phyloP scores from a whole-genome alignment of 92 coral and sea anemone genomes.

The Phymanthus crucifer region DNA sequence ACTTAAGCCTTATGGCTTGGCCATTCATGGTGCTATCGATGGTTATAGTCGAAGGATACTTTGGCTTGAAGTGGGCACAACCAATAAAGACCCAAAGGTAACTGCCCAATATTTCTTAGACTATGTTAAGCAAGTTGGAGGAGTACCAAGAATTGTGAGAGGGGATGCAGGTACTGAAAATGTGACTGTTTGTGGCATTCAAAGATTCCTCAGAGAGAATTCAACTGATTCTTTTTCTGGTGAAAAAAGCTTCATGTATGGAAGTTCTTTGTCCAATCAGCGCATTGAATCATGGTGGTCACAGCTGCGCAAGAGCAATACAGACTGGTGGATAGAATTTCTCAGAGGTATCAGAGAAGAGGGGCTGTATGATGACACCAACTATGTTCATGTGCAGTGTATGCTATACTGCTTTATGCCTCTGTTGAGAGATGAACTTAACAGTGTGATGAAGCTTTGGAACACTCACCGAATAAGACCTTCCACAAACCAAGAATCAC shows the following conservation, averaged over 20 bases:
- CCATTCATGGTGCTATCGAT: conserved; percentile 23
- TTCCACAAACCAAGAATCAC: conserved; percentile 37
- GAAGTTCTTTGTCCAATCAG: conserved; percentile 46
- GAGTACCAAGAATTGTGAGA: conserved; percentile 37
- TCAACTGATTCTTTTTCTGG: conserved; percentile 39
- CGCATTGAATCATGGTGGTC: conserved; percentile 59
- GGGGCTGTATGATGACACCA: conserved; percentile 31
- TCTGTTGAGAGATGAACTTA: conserved; percentile 26
- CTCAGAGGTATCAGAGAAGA: conserved; percentile 32
- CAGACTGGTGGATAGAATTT: neutral
- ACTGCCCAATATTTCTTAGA: neutral
- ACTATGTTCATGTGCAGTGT: conserved; percentile 32
- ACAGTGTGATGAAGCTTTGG: conserved; percentile 33
- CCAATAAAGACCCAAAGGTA: conserved; percentile 16
- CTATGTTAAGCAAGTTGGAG: conserved; percentile 27
- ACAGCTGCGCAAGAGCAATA: conserved; percentile 18
- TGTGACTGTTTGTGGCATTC: conserved; percentile 46
- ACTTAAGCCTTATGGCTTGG: conserved; percentile 11
- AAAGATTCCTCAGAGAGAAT: conserved; percentile 50
- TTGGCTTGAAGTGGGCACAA: conserved; percentile 13
- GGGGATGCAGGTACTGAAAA: conserved; percentile 23
- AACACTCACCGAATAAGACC: conserved; percentile 46
- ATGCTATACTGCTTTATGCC: conserved; percentile 34
- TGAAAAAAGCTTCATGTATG: conserved; percentile 53
- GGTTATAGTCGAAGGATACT: conserved; percentile 16